Evolutionary conservation across 2,113 vertebrate genomes (phyloP).

Genomic region (Hepsetus odoe): DNA sequence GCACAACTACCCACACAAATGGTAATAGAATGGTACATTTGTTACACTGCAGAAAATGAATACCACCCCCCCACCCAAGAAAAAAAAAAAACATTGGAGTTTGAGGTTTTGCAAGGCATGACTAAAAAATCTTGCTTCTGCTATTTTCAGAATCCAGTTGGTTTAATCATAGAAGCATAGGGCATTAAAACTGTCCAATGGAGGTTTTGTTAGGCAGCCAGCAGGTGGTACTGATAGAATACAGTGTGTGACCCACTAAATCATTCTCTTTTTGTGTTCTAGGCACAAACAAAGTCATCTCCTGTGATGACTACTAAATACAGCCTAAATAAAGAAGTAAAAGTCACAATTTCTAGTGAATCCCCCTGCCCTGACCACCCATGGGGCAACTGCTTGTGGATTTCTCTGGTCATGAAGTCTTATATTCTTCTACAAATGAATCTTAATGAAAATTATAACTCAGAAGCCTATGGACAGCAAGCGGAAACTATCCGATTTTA

Average conservation of each 20-base stretch:
- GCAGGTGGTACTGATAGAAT: conserved; percentile 34
- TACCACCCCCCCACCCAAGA: no score
- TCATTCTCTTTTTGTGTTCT: not conserved
- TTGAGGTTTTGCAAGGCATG: conserved; percentile 36
- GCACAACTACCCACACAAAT: conserved; percentile 64
- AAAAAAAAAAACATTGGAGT: conserved; percentile 18
- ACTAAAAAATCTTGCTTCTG: no score
- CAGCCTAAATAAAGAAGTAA: not conserved
- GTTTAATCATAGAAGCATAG: conserved; percentile 18
- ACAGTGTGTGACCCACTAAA: conserved; percentile 1
- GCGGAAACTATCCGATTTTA: no score
- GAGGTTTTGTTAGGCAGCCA: conserved; percentile 36
- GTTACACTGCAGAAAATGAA: conserved; percentile 46
- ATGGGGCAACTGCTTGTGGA: conserved; percentile 50
- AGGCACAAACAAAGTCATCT: not conserved
- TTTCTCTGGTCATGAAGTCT: conserved; percentile 30
- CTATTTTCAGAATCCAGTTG: conserved; percentile 17
- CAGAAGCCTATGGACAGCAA: conserved; percentile 13
- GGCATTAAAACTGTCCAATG: conserved; percentile 9
- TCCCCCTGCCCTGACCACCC: conserved; percentile 14
- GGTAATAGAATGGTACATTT: conserved; percentile 47
- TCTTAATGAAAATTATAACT: conserved; percentile 6
- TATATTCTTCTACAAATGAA: conserved; percentile 23
- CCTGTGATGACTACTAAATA: conserved; percentile 7
- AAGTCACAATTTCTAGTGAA: conserved; percentile 12